A percentile compares a stretch with the other conserved stretches of the same genome.
Conservation (phyloP, 2,888 invertebrate species). For the Sphinx pinastri region DNA sequence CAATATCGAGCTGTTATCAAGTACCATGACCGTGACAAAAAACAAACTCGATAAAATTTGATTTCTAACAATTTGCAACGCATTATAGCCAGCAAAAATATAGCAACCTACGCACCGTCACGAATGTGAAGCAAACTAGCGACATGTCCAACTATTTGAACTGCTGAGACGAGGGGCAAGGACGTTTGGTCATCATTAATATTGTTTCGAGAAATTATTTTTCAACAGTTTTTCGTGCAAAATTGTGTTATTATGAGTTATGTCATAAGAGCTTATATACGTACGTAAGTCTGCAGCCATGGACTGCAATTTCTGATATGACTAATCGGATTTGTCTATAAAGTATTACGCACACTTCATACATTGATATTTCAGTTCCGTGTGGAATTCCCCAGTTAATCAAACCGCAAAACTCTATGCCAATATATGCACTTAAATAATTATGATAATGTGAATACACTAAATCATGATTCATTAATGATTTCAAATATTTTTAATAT, state of each 20-base stretch:
- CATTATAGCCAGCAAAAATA: constrained; percentile 12
- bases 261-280: background rate
- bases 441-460: too few species aligned
- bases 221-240: background rate
- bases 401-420: too few species aligned
- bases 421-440: too few species aligned
- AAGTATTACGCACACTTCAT: background rate
- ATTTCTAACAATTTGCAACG: constrained; percentile 1
- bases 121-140: background rate
- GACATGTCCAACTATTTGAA: constrained; percentile 7
- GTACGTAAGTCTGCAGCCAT: background rate
- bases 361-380: too few species aligned
- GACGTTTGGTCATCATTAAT: background rate
- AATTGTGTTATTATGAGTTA: too few species aligned
- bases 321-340: background rate
- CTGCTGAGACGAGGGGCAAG: constrained; percentile 15
- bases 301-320: background rate
- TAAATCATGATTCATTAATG: too few species aligned
- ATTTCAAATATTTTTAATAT: too few species aligned
- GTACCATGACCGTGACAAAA: background rate
- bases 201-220: background rate
- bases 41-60: background rate
- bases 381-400: too few species aligned
- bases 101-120: constrained; percentile 12
- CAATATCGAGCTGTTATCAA: background rate